Evolutionary conservation across 2,797 vertebrate genomes (phyloP).

Genomic region (Aeoliscus strigatus): DNA sequence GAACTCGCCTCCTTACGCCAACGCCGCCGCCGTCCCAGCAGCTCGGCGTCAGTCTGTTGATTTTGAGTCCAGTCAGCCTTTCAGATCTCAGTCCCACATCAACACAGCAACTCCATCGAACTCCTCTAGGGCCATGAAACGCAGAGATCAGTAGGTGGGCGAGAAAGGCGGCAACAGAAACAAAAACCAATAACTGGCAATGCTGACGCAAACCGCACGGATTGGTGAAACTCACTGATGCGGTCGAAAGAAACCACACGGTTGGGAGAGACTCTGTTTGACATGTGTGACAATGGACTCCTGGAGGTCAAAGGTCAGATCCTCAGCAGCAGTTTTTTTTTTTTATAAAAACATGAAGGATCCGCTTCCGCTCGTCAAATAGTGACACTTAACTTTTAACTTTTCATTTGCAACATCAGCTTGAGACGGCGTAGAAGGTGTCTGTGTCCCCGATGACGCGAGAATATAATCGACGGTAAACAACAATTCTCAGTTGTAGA

Average conservation of each 20-base stretch:
- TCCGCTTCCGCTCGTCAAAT: too few species aligned
- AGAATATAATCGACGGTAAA: too few species aligned
- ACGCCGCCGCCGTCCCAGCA: conserved; percentile 14
- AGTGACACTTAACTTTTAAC: too few species aligned
- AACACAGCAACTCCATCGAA: conserved; percentile 16
- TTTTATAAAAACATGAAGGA: conserved; percentile 6
- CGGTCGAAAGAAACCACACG: conserved; percentile 17
- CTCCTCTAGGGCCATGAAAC: conserved; percentile 11
- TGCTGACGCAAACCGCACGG: background rate
- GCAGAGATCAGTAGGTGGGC: conserved; percentile 17
- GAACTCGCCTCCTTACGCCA: conserved; percentile 20
- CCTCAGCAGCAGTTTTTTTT: background rate
- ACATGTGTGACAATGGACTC: background rate
- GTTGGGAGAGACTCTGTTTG: background rate
- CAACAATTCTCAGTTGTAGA: too few species aligned
- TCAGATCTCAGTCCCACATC: conserved; percentile 40
- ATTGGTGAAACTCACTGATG: too few species aligned
- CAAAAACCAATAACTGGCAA: conserved; percentile 33
- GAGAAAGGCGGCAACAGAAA: conserved; percentile 38
- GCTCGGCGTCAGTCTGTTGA: conserved; percentile 30
- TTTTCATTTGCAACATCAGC: too few species aligned
- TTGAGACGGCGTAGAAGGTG: background rate
- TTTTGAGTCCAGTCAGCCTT: conserved; percentile 16
- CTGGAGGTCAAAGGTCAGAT: conserved; percentile 14
- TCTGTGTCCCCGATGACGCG: too few species aligned